phyloP scores from a whole-genome alignment of 2,888 invertebrate genomes.

The Bellardia bayeri region DNA sequence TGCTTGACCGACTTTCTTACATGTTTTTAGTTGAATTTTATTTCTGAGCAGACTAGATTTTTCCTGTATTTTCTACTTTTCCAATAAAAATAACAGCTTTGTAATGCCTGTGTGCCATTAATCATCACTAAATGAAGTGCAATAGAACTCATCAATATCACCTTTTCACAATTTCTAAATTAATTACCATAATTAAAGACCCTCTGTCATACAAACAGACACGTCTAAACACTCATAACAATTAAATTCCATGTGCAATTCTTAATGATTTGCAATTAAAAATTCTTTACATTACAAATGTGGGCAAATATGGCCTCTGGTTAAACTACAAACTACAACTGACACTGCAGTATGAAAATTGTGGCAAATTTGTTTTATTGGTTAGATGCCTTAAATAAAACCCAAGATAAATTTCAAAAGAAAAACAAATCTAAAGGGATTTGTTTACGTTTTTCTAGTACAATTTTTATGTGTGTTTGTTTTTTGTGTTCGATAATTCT shows the following conservation, averaged over 20 bases:
- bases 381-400: slow-evolving; percentile 14
- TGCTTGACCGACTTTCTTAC: too few species aligned
- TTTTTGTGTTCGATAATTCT: not conserved
- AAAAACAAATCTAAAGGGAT: slow-evolving; percentile 3
- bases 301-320: not conserved
- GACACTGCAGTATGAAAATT: not conserved
- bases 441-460: not conserved
- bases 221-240: not conserved
- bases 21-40: too few species aligned
- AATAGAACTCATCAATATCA: not conserved
- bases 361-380: not conserved
- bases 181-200: slow-evolving; percentile 26
- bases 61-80: too few species aligned
- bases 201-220: not conserved
- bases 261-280: slow-evolving; percentile 26
- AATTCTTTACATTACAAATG: slow-evolving; percentile 25
- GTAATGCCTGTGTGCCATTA: too few species aligned
- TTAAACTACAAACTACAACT: too few species aligned
- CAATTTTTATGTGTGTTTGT: not conserved
- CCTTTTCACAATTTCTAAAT: not conserved
- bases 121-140: not conserved
- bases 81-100: too few species aligned
- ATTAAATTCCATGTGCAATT: not conserved
- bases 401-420: slow-evolving; percentile 12
- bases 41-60: too few species aligned